Evolutionary conservation across 2,113 vertebrate genomes (phyloP).

Genomic region (Chloebia gouldiae): DNA sequence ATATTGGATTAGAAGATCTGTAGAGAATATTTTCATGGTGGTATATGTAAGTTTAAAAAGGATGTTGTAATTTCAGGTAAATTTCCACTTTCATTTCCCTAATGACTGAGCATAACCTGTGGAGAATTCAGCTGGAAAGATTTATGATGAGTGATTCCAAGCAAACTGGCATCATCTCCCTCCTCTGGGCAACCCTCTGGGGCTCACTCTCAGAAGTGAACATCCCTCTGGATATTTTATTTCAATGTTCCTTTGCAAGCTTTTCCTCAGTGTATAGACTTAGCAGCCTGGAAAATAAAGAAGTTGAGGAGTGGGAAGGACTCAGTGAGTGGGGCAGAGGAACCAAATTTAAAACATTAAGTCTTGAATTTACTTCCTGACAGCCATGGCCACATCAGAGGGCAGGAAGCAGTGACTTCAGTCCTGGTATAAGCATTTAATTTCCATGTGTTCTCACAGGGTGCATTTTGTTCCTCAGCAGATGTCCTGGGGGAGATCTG

Average conservation of each 20-base stretch:
- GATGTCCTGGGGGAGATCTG: background rate
- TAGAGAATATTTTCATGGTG: background rate
- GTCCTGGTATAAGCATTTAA: background rate
- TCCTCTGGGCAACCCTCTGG: background rate
- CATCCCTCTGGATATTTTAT: background rate
- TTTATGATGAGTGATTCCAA: background rate
- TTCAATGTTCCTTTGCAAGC: background rate
- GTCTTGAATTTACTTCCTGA: background rate
- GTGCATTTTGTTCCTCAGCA: background rate
- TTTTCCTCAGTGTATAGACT: background rate
- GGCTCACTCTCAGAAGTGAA: background rate
- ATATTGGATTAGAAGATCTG: background rate
- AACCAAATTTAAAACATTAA: background rate
- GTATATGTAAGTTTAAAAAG: background rate
- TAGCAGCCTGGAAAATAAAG: background rate
- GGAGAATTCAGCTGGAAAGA: background rate
- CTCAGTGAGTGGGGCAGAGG: background rate
- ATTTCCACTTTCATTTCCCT: background rate
- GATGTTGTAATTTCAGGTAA: background rate
- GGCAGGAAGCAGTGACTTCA: background rate
- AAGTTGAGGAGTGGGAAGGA: background rate
- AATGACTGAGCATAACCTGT: background rate
- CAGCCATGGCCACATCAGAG: background rate
- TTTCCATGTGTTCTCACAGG: background rate
- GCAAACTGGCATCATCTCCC: background rate